phyloP scores from a whole-genome alignment of 2,888 invertebrate species.

The Drosophila paramelanica region DNA sequence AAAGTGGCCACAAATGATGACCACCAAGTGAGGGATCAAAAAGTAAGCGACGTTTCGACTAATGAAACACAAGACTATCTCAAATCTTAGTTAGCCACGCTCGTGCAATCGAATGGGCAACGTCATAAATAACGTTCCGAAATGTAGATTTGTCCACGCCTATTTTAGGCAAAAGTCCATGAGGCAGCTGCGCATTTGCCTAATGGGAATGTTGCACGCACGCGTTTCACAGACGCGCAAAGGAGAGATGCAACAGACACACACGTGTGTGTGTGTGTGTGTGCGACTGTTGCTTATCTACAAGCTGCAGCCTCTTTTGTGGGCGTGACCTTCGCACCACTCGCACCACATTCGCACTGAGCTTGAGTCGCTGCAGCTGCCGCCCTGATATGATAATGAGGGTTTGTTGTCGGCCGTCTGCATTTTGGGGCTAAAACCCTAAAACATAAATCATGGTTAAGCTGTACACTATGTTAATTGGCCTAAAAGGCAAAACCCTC shows the following conservation, averaged over 20 bases:
- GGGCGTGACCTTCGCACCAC: constrained; percentile 55
- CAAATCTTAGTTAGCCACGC: constrained; percentile 62
- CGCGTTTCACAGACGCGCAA: constrained; percentile 20
- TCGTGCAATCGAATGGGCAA: constrained; percentile 4
- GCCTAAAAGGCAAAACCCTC: constrained; percentile 45
- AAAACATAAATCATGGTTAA: constrained; percentile 76
- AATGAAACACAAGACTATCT: constrained; percentile 58
- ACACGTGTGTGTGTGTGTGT: constrained; percentile 37
- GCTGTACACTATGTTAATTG: constrained; percentile 77
- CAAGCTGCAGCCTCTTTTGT: constrained; percentile 41
- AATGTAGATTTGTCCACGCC: constrained; percentile 71
- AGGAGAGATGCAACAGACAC: constrained; percentile 18
- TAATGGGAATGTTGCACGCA: constrained; percentile 69
- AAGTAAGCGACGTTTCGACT: constrained; percentile 2
- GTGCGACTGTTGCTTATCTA: constrained; percentile 47
- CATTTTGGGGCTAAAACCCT: constrained; percentile 12
- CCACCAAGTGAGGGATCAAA: constrained; percentile 38
- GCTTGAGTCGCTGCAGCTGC: constrained; percentile 51
- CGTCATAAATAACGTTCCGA: constrained; percentile 62
- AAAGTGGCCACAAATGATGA: constrained; percentile 71
- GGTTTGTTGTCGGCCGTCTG: constrained; percentile 29
- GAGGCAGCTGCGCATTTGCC: constrained; percentile 56
- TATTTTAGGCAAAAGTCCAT: constrained; percentile 27
- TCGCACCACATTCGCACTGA: not conserved
- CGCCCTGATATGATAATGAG: constrained; percentile 77